Evolutionary conservation across 2,113 vertebrate genomes (phyloP).

Genomic region (Isichthys henryi): DNA sequence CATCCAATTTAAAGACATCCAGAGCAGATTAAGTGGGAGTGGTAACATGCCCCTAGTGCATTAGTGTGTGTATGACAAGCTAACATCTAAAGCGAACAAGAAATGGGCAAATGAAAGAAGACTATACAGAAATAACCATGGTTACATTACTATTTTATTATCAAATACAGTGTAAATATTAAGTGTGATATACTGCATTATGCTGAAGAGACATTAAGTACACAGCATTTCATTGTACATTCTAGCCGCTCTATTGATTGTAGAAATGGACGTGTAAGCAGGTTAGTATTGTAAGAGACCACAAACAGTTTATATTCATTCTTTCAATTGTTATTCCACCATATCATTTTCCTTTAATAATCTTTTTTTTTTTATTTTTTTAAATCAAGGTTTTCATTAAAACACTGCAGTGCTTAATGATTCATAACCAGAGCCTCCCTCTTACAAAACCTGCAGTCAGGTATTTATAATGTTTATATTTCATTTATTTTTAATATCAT

Average conservation of each 20-base stretch:
- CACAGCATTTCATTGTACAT: constrained; percentile 34
- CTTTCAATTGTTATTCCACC: background rate
- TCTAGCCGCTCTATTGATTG: constrained; percentile 22
- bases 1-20: background rate
- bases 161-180: constrained; percentile 49
- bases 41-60: background rate
- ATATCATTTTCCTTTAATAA: background rate
- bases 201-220: constrained; percentile 38
- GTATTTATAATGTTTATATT: background rate
- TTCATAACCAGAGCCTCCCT: background rate
- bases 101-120: background rate
- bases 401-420: background rate
- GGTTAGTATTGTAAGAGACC: constrained; percentile 23
- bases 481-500: no score
- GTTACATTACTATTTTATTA: constrained; percentile 45
- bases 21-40: background rate
- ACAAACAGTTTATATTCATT: constrained; percentile 12
- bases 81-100: background rate
- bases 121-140: constrained; percentile 16
- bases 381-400: background rate
- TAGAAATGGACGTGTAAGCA: constrained; percentile 16
- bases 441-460: background rate
- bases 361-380: background rate
- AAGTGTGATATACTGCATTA: constrained; percentile 35
- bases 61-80: background rate